Conservation (phyloP, 2,797 vertebrate genomes). For the Muscicapa striata region DNA sequence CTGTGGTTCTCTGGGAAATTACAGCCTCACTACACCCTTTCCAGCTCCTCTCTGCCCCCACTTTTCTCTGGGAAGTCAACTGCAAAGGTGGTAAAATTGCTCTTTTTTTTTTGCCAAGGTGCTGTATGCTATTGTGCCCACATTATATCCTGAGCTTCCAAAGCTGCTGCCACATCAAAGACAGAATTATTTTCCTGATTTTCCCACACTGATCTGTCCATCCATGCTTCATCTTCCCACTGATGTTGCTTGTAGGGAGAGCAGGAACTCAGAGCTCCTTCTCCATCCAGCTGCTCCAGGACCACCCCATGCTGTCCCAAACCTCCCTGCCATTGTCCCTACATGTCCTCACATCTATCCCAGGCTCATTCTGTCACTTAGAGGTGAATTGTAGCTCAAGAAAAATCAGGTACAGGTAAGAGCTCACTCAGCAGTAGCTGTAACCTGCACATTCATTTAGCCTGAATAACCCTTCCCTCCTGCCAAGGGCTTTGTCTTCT, state of each 20-base stretch:
- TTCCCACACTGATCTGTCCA: background rate
- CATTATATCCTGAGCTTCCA: background rate
- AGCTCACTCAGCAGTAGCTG: background rate
- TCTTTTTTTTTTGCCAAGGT: background rate
- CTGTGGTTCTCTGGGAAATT: background rate
- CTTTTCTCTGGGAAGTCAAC: background rate
- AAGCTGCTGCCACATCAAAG: background rate
- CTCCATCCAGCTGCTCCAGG: background rate
- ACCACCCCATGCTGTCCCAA: background rate
- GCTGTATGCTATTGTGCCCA: accelerated
- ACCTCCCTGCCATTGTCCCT: background rate
- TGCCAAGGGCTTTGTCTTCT: background rate
- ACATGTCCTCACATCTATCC: background rate
- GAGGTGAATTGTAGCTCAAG: background rate
- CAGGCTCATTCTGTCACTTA: background rate
- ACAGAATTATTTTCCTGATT: background rate
- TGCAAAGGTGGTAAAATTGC: background rate
- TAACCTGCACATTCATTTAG: background rate
- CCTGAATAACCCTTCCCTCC: background rate
- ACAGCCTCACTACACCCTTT: background rate
- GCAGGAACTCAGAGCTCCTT: background rate
- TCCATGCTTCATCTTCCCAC: background rate
- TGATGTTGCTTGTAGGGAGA: background rate
- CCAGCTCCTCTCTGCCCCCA: background rate
- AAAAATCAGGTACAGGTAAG: background rate